Percentiles rank a stretch among this genome's conserved stretches.
Conservation (phyloP, 2,888 invertebrate species). For the Campoplex nolae region DNA sequence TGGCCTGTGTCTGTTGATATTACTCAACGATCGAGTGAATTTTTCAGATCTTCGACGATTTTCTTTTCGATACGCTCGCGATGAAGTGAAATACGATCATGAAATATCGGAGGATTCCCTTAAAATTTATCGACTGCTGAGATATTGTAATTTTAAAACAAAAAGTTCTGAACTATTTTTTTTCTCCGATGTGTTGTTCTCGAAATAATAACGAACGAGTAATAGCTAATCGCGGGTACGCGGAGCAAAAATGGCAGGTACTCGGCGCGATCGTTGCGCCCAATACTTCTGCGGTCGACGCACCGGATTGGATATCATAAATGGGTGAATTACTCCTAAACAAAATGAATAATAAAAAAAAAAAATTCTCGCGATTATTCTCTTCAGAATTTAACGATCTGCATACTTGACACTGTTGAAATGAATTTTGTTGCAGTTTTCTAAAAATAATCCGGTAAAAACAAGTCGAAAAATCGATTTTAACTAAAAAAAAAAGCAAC, state of each 20-base stretch:
- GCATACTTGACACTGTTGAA: background rate
- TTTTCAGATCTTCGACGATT: background rate
- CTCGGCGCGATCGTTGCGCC: background rate
- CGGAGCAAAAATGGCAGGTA: background rate
- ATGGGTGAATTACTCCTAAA: background rate
- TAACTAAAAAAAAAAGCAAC: background rate
- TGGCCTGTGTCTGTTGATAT: background rate
- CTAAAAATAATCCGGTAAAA: background rate
- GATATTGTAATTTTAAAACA: background rate
- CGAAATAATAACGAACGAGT: background rate
- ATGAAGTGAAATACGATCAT: background rate
- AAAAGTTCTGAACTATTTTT: background rate
- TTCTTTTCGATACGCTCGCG: background rate
- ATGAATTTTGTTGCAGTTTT: background rate
- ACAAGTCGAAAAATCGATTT: background rate
- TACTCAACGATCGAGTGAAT: background rate
- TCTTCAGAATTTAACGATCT: background rate
- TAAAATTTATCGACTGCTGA: background rate
- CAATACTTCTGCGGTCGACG: background rate
- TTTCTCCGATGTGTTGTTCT: background rate
- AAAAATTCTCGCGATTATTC: background rate
- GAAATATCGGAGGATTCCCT: background rate
- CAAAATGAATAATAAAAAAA: background rate
- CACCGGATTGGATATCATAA: background rate
- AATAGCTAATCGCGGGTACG: too few species aligned